Evolutionary conservation across 2,888 invertebrate species (phyloP), one percentile per base, ranked within the genome.

Genomic region (Aromia moschata): DNA sequence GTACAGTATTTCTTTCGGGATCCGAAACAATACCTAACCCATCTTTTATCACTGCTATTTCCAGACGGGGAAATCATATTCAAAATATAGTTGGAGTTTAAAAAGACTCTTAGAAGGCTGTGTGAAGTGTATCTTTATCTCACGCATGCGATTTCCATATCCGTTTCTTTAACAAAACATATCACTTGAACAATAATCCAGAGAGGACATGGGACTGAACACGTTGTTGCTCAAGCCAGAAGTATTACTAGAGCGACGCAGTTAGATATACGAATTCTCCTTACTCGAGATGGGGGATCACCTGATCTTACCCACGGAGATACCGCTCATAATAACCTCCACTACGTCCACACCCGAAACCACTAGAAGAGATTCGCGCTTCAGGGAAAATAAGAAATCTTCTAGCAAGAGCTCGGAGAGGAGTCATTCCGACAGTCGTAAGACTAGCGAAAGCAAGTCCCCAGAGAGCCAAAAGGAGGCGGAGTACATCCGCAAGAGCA

Each of bases 251-350:
- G n/a, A n/a, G n/a, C n/a, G n/a, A n/a, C n/a, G n/a, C n/a, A 25
- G 25, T 25, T 25, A 25, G 25, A 5, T 25, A 25, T 7, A 25
- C 7, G 7, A 25, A 25, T 25, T 25, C 25, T 3, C n/a, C n/a
- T n/a, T n/a, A n/a, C n/a, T n/a, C 25, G 65, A 47, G 33, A 75
- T 75, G 74, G 72, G 68, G 37, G 73, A 73, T 30, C 67, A 69
- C 12, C 56, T 72, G 1, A 52, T 71, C n/a, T 43, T 65, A 63
- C 73, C 77, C 10, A 69, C 72, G 5, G 78, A 78, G 43, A 78
- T 79, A 9, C 79, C 79, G 7, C 58, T 79, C 5, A 79, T 79
- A 52, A 72, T 79, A 56, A 78, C 79, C 0, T 74, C 78, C 11
- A 65, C 70, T 9, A 74, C 69, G 30, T 73, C 74, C 3, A 73